These are phyloP conservation scores for Pterois miles DNA, from an alignment of 2,797 vertebrate genomes.

Conservation along the genomic window DNA sequence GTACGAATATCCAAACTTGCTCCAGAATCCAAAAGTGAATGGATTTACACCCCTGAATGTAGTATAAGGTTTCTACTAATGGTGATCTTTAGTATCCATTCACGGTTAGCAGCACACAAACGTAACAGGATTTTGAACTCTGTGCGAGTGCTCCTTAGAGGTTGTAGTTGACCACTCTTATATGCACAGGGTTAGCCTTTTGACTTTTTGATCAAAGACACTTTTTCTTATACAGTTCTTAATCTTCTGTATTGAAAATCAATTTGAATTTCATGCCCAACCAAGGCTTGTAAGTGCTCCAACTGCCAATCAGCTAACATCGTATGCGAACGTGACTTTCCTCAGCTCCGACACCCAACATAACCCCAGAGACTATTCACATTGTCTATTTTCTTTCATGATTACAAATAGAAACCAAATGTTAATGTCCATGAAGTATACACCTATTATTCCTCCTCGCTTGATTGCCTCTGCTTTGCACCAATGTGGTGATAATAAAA, in stretches of 20 bases:
- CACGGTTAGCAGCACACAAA: background rate
- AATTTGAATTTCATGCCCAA: background rate
- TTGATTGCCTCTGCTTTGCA: conserved; percentile 23
- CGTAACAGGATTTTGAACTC: background rate
- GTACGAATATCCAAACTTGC: background rate
- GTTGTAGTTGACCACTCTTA: background rate
- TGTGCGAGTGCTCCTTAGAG: background rate
- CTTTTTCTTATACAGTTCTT: background rate
- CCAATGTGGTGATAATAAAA: conserved; percentile 49
- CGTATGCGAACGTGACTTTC: conserved; percentile 3
- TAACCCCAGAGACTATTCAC: conserved; percentile 11
- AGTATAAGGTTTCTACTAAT: background rate
- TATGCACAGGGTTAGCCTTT: background rate
- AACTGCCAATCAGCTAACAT: conserved; percentile 7
- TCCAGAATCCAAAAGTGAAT: background rate
- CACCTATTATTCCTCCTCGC: conserved; percentile 1
- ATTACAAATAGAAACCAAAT: conserved; percentile 55
- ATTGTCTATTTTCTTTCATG: background rate
- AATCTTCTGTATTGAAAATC: background rate
- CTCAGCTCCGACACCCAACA: background rate
- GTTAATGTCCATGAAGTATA: conserved; percentile 15
- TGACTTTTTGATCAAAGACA: background rate
- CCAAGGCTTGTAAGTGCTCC: background rate
- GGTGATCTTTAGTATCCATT: background rate
- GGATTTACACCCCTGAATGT: background rate